These are phyloP conservation scores for Drosophila yakuba DNA, from an alignment of 1,140 invertebrate species.

Conservation along the genomic window DNA sequence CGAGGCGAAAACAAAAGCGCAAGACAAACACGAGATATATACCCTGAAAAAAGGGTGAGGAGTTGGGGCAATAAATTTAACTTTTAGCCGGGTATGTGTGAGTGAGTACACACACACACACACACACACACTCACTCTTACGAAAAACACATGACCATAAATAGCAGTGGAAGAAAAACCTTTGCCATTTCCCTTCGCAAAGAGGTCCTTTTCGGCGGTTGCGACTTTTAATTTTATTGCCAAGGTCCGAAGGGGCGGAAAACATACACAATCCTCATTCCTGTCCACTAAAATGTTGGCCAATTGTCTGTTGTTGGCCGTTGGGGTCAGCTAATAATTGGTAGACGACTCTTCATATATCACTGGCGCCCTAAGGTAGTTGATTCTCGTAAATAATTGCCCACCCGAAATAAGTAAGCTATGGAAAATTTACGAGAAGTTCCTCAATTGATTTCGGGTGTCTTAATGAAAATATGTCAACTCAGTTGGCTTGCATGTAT, in stretches of 20 bases:
- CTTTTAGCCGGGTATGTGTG: slow-evolving; percentile 25
- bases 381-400: slow-evolving; percentile 31
- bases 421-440: not conserved
- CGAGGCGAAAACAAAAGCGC: slow-evolving; percentile 43
- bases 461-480: slow-evolving; percentile 49
- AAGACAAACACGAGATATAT: slow-evolving; percentile 27
- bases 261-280: not conserved
- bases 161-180: slow-evolving; percentile 37
- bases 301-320: slow-evolving; percentile 38
- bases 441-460: slow-evolving; percentile 19
- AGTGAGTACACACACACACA: slow-evolving; percentile 4
- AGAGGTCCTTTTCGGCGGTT: slow-evolving; percentile 29
- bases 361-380: not conserved
- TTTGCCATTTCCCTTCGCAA: slow-evolving; percentile 1
- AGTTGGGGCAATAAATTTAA: slow-evolving; percentile 43
- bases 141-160: slow-evolving; percentile 26
- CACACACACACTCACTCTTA: slow-evolving; percentile 9
- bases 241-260: slow-evolving; percentile 27
- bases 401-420: slow-evolving; percentile 3
- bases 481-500: not conserved
- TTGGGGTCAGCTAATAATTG: slow-evolving; percentile 46
- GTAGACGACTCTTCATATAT: slow-evolving; percentile 14
- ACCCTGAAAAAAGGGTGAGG: not conserved
- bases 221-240: slow-evolving; percentile 62
- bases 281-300: slow-evolving; percentile 16